A percentile compares a stretch with the other conserved stretches of the same genome.
Conservation (phyloP, 2,888 invertebrate genomes). For the Mamestra brassicae region DNA sequence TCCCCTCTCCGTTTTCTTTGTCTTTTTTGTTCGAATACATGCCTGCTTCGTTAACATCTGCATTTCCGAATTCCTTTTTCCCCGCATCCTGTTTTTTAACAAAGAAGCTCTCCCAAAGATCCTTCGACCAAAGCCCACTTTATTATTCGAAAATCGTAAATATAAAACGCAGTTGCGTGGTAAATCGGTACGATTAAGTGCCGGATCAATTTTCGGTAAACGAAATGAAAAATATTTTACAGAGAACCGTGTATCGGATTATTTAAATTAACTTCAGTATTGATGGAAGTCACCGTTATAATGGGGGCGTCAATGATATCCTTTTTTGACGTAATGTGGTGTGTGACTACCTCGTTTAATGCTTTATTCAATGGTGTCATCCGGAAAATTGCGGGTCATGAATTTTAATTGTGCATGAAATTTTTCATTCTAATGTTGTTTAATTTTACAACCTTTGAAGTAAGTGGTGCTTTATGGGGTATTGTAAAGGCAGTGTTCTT, state of each 20-base stretch:
- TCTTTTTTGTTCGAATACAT: slow-evolving; percentile 8
- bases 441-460: neutral
- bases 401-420: slow-evolving; percentile 18
- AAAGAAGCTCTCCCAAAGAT: slow-evolving; percentile 47
- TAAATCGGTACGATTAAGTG: slow-evolving; percentile 66
- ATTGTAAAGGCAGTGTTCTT: neutral
- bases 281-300: slow-evolving; percentile 37
- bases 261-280: slow-evolving; percentile 67
- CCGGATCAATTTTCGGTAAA: slow-evolving; percentile 65
- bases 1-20: neutral
- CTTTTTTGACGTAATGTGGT: slow-evolving; percentile 45
- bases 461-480: neutral
- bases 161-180: slow-evolving; percentile 63
- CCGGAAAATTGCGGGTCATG: slow-evolving; percentile 24
- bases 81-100: neutral
- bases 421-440: neutral
- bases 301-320: slow-evolving; percentile 52
- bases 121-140: slow-evolving; percentile 42
- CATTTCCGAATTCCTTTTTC: slow-evolving; percentile 21
- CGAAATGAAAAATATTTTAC: slow-evolving; percentile 65
- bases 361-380: slow-evolving; percentile 3
- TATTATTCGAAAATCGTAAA: slow-evolving; percentile 66
- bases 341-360: slow-evolving; percentile 13
- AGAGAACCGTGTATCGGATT: slow-evolving; percentile 58
- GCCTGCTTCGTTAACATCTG: slow-evolving; percentile 29